These are phyloP conservation scores for Kryptolebias ocellatus DNA, from an alignment of 2,797 vertebrate genomes.

Conservation along the genomic window DNA sequence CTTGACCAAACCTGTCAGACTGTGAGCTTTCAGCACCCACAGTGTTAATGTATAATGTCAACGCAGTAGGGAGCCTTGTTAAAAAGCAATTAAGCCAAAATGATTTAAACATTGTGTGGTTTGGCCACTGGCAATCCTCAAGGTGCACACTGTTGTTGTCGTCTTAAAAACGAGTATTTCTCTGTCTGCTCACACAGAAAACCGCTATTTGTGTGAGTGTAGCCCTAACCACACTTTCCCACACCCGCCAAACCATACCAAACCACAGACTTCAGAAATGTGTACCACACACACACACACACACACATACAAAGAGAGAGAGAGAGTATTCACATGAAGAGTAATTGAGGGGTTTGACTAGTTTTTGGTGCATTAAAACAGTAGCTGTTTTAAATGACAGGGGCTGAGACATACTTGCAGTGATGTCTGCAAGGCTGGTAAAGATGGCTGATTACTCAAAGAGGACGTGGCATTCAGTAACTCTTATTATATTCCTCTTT, in stretches of 20 bases:
- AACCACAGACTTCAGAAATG: slow-evolving; percentile 77
- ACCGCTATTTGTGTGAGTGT: slow-evolving; percentile 82
- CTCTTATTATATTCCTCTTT: slow-evolving; percentile 66
- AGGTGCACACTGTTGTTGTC: slow-evolving; percentile 81
- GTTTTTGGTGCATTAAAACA: slow-evolving; percentile 80
- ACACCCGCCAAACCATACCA: slow-evolving; percentile 80
- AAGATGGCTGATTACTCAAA: slow-evolving; percentile 78
- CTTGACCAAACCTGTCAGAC: slow-evolving; percentile 74
- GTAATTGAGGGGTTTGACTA: slow-evolving; percentile 82
- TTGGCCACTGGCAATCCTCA: slow-evolving; percentile 72
- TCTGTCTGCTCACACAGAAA: slow-evolving; percentile 84
- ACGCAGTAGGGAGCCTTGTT: slow-evolving; percentile 82
- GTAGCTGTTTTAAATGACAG: slow-evolving; percentile 81
- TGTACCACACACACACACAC: slow-evolving; percentile 57
- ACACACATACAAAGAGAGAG: slow-evolving; percentile 38
- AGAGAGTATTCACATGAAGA: slow-evolving; percentile 72
- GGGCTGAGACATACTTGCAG: slow-evolving; percentile 78
- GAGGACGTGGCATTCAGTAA: slow-evolving; percentile 78
- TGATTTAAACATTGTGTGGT: slow-evolving; percentile 83
- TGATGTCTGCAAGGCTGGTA: slow-evolving; percentile 78
- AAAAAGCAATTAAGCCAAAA: slow-evolving; percentile 85
- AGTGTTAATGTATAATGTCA: slow-evolving; percentile 82
- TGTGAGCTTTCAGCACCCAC: slow-evolving; percentile 77
- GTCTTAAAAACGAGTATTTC: slow-evolving; percentile 82
- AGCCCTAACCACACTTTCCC: slow-evolving; percentile 80